These are phyloP conservation scores for Bungarus multicinctus DNA, from an alignment of 2,113 vertebrate genomes.

Conservation along the genomic window DNA sequence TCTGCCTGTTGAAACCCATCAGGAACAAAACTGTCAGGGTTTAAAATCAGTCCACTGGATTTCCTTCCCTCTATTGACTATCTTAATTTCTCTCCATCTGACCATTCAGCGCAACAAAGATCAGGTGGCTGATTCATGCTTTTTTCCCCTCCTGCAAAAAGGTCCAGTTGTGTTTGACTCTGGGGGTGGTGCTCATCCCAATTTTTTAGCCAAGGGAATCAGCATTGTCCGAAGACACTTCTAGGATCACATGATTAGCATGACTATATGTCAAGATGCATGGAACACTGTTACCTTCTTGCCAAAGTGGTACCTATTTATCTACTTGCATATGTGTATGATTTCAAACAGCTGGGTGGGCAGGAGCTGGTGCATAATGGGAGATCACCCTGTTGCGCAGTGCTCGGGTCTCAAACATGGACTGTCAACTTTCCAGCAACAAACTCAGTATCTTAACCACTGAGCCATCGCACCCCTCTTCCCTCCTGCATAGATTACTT, in stretches of 20 bases:
- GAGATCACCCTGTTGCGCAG: neutral
- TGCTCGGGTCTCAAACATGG: neutral
- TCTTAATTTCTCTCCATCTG: neutral
- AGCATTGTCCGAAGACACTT: neutral
- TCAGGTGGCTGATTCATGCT: neutral
- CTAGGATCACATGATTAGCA: neutral
- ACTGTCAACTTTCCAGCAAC: neutral
- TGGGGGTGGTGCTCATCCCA: neutral
- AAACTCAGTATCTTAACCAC: neutral
- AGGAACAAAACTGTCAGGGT: neutral
- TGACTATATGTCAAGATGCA: neutral
- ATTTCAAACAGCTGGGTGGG: neutral
- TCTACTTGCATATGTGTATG: neutral
- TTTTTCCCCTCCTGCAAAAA: neutral
- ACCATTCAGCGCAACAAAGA: neutral
- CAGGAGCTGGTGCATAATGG: neutral
- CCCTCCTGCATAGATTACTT: neutral
- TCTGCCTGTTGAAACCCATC: neutral
- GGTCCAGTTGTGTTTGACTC: neutral
- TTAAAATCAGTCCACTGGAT: neutral
- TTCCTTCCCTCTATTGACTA: conserved; percentile 34
- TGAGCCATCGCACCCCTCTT: neutral
- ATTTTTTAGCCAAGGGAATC: neutral
- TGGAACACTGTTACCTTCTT: neutral
- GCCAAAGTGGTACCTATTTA: neutral